These are phyloP conservation scores for Etheostoma nigrum DNA, from an alignment of 2,797 vertebrate genomes.

Conservation along the genomic window DNA sequence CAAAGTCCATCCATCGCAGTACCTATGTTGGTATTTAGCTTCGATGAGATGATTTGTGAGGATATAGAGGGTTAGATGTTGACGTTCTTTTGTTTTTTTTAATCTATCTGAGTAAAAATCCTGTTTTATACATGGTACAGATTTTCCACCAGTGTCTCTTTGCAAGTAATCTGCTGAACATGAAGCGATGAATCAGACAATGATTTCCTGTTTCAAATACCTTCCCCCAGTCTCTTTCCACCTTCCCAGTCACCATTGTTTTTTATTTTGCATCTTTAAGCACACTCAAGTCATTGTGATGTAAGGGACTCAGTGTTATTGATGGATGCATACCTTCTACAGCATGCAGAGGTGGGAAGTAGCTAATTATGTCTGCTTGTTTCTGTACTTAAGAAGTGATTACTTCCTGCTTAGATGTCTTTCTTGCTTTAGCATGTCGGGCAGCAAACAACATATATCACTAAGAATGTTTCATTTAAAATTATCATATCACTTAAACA, in stretches of 20 bases:
- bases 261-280: constrained; percentile 67
- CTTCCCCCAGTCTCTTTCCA: constrained; percentile 40
- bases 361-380: constrained; percentile 27
- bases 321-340: constrained; percentile 28
- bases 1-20: background rate
- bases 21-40: background rate
- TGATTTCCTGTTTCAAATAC: constrained; percentile 67
- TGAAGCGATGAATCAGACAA: constrained; percentile 72
- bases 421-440: constrained; percentile 4
- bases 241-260: constrained; percentile 32
- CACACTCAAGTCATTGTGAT: constrained; percentile 34
- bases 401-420: constrained; percentile 11
- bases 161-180: constrained; percentile 58
- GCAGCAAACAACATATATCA: background rate
- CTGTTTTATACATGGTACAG: constrained; percentile 44
- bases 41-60: constrained; percentile 25
- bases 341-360: constrained; percentile 30
- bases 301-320: constrained; percentile 5
- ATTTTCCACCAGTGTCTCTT: constrained; percentile 51
- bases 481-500: background rate
- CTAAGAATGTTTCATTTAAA: background rate
- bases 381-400: constrained; percentile 10
- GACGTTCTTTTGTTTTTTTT: constrained; percentile 7
- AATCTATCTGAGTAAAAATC: constrained; percentile 50
- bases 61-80: constrained; percentile 11